These are phyloP conservation scores for Scyliorhinus canicula DNA, from an alignment of 2,797 vertebrate species.

Conservation along the genomic window DNA sequence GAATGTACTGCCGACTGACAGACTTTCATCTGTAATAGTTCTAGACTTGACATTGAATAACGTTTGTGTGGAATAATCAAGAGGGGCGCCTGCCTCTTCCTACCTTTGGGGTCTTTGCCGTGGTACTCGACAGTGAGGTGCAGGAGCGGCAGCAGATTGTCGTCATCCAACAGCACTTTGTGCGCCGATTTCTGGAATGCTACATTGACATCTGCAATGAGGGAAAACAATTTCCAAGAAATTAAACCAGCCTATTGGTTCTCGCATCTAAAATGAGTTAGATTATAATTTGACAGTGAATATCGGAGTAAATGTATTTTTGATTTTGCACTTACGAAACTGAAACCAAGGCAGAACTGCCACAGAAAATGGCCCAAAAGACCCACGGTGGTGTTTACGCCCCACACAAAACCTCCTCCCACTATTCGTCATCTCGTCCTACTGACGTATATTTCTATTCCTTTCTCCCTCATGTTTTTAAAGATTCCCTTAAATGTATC, in stretches of 20 bases:
- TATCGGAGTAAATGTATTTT: not conserved
- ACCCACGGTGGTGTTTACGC: not conserved
- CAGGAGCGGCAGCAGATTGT: constrained; percentile 89
- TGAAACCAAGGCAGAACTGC: not conserved
- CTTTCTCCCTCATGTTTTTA: not conserved
- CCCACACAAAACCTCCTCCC: not conserved
- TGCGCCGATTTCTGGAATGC: constrained; percentile 96
- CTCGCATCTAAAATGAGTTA: not conserved
- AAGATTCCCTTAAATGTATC: not conserved
- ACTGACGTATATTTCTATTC: not conserved
- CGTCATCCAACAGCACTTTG: constrained; percentile 89
- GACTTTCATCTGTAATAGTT: not conserved
- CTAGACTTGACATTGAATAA: not conserved
- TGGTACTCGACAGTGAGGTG: constrained; percentile 91
- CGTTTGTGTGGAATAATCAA: not conserved
- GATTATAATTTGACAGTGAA: not conserved
- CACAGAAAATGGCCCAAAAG: not conserved
- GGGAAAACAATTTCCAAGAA: not conserved
- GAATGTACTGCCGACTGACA: not conserved
- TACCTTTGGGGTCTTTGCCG: constrained; percentile 91
- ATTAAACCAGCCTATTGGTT: not conserved
- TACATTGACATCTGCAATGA: constrained; percentile 80
- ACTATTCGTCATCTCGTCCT: not conserved
- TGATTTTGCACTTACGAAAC: not conserved
- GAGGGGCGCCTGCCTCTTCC: not conserved